Conservation (phyloP, 1,140 invertebrate genomes). For the Mizuhopecten yessoensis region DNA sequence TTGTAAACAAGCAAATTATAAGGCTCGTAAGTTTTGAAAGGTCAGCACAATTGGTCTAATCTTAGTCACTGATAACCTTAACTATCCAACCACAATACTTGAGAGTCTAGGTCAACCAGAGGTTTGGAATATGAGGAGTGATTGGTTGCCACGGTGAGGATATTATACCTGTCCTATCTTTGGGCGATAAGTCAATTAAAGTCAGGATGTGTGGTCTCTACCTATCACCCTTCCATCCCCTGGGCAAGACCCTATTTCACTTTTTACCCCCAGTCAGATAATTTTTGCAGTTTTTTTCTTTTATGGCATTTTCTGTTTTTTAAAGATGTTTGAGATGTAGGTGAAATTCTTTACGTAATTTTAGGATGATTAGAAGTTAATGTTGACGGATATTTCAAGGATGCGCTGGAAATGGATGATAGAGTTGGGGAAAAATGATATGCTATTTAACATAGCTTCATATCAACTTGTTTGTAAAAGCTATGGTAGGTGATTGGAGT, state of each 20-base stretch:
- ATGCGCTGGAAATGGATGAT: slow-evolving; percentile 2
- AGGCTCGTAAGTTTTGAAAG: slow-evolving; percentile 15
- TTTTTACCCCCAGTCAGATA: background rate
- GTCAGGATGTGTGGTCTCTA: slow-evolving; percentile 16
- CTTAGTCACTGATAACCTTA: slow-evolving; percentile 20
- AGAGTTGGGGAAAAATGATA: background rate
- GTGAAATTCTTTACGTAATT: background rate
- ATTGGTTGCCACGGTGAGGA: slow-evolving; percentile 1
- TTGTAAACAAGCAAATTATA: background rate
- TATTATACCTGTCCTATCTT: slow-evolving; percentile 14
- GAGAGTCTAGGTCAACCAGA: slow-evolving; percentile 14
- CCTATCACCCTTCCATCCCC: background rate
- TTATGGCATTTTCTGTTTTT: background rate
- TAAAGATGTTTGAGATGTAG: background rate
- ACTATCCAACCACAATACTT: slow-evolving; percentile 26
- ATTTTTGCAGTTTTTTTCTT: background rate
- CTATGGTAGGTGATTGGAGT: background rate
- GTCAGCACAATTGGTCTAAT: slow-evolving; percentile 26
- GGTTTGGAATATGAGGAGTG: slow-evolving; percentile 30
- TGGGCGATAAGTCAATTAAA: slow-evolving; percentile 35
- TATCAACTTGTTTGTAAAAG: background rate
- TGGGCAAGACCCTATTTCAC: slow-evolving; percentile 8
- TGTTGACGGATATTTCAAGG: background rate
- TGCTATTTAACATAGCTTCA: background rate
- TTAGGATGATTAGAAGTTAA: background rate